Conservation (phyloP, 2,113 vertebrate species). For the Caranx melampygus region DNA sequence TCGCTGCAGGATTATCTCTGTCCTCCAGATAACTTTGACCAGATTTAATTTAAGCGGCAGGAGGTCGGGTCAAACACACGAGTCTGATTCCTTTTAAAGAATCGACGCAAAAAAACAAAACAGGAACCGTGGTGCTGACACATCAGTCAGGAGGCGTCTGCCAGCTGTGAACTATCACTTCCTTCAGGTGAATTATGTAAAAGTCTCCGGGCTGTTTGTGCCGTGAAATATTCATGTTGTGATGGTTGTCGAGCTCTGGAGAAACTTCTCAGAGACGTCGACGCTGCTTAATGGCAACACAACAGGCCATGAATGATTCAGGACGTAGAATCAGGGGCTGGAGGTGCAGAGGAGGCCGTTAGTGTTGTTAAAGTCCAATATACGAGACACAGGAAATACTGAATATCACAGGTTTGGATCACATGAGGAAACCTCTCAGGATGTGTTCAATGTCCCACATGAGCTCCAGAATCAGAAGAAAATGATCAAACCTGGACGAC, state of each 20-base stretch:
- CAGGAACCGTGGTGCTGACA: rapidly evolving
- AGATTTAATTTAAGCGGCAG: not conserved
- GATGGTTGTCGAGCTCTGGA: slow-evolving; percentile 53
- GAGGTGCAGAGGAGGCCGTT: not conserved
- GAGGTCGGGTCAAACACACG: not conserved
- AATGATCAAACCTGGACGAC: too few species aligned
- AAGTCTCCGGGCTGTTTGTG: slow-evolving; percentile 8
- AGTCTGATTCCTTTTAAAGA: not conserved
- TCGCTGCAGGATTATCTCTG: slow-evolving; percentile 42
- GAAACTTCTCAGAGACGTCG: slow-evolving; percentile 30
- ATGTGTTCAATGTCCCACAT: too few species aligned
- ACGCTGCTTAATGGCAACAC: slow-evolving; percentile 52
- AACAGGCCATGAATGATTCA: slow-evolving; percentile 64
- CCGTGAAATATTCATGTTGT: slow-evolving; percentile 69
- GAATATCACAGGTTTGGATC: too few species aligned
- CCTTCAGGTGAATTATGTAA: slow-evolving; percentile 49
- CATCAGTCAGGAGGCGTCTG: not conserved
- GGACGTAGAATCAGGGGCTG: not conserved
- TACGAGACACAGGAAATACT: too few species aligned
- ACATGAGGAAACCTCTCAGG: too few species aligned
- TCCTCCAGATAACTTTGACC: slow-evolving; percentile 57
- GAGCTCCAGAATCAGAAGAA: too few species aligned
- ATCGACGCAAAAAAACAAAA: not conserved
- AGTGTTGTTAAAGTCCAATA: too few species aligned
- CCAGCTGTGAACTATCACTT: slow-evolving; percentile 3